Evolutionary conservation across 92 coral and sea anemone genomes (phyloP).

Genomic region (Parazoanthus swiftii): DNA sequence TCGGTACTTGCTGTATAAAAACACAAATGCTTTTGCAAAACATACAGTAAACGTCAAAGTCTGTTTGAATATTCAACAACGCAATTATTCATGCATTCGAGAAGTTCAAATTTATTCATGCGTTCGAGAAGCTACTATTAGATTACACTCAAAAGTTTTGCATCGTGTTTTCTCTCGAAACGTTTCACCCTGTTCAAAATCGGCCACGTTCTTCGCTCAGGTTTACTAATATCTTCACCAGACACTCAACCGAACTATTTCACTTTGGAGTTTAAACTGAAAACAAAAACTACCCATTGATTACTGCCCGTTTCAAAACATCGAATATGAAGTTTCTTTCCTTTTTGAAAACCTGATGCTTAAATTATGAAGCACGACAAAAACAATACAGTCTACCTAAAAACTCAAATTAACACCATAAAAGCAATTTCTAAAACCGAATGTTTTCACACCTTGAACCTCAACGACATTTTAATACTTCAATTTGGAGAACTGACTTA

Average conservation of each 20-base stretch:
- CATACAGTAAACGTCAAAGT: neutral
- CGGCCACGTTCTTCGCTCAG: neutral
- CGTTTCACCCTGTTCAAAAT: neutral
- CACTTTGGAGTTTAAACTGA: neutral
- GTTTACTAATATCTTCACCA: neutral
- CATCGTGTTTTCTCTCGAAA: neutral
- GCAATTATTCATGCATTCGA: neutral
- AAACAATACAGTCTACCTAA: too few relatives aligned
- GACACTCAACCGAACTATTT: neutral
- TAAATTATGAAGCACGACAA: too few relatives aligned
- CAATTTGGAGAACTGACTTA: neutral
- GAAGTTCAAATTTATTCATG: neutral
- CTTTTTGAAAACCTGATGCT: neutral
- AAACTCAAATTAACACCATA: neutral
- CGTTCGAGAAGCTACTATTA: neutral
- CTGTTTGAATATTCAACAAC: neutral
- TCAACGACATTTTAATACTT: neutral
- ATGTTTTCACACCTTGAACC: neutral
- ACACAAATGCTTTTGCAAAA: neutral
- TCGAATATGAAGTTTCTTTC: neutral
- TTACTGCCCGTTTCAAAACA: neutral
- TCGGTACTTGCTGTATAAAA: neutral
- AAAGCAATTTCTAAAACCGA: neutral
- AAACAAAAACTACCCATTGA: too few relatives aligned
- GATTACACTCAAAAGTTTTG: neutral